These are phyloP conservation scores for Erpornis zantholeuca DNA, from an alignment of 2,113 vertebrate species.

Conservation along the genomic window DNA sequence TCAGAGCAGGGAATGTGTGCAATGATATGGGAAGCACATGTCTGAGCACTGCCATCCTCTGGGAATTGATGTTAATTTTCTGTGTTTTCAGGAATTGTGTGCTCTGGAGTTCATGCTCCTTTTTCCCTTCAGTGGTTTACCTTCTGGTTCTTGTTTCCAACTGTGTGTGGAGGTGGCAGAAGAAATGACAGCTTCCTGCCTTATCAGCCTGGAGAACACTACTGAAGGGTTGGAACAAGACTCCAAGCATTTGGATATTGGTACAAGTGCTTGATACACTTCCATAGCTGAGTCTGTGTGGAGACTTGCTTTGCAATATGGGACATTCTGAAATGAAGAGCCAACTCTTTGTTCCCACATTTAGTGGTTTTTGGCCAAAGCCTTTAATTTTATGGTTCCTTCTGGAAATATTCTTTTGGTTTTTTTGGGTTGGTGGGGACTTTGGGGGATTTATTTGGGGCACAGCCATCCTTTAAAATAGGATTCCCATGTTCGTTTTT, in stretches of 20 bases:
- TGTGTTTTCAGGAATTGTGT: not conserved
- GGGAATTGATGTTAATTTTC: not conserved
- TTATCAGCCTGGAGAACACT: not conserved
- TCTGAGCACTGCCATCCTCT: not conserved
- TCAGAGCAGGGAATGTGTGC: not conserved
- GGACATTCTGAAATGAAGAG: not conserved
- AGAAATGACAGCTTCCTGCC: not conserved
- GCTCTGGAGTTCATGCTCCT: not conserved
- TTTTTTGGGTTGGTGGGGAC: not conserved
- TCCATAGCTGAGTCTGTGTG: not conserved
- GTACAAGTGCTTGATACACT: rapidly evolving
- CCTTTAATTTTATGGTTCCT: not conserved
- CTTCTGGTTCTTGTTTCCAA: not conserved
- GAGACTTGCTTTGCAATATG: not conserved
- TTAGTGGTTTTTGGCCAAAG: not conserved
- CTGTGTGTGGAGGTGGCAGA: not conserved
- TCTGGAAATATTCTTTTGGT: not conserved
- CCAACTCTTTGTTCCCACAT: not conserved
- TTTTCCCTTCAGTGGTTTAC: not conserved
- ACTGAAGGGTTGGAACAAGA: not conserved
- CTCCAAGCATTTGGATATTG: not conserved
- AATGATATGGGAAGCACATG: not conserved
- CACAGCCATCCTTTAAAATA: not conserved
- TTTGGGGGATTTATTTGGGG: not conserved
- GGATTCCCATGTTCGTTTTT: not conserved